Base-by-base conservation (phyloP, 2,113 vertebrate species). In the Perccottus glenii region DNA sequence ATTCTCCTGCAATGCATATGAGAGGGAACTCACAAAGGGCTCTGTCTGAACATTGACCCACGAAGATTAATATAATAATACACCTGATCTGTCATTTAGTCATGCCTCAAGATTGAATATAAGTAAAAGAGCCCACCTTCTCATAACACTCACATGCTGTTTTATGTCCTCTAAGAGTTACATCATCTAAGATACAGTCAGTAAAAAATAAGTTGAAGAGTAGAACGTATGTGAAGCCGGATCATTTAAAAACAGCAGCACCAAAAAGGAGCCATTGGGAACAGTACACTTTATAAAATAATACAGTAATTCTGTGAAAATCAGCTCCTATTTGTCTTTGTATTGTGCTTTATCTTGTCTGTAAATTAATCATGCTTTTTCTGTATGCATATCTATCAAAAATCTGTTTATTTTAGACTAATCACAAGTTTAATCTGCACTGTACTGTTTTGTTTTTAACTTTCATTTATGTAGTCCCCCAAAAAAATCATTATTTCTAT, bases 1-100 rank as follows among this genome's bases (percentile, higher is more conserved):
- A 58, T 67, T 63, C 50, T 52, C 14, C 43, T 43, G 51, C 19
- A 16, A 51, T 43, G 40, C 36, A 55, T 73, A 64, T 63, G 60
- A 78, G 73, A 67, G 9, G 35, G 42, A 69, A 48, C 48, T 70
- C 47, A 43, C 45, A 27, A 11, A 70, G 51, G 0, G 9, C 58
- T 46, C 27, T 12, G n/a, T 60, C 40, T 60, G 7, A 64, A 65
- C 32, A 11, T 64, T 53, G 36, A 47, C 35, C 27, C 47, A 53
- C 64, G 49, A 75, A 59, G 58, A 36, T 56, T 49, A 47, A 71
- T 67, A 52, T 27, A 10, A 66, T 51, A 46, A 60, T 58, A 75
- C 43, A 61, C 43, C 65, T 44, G 60, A 65, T 36, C 50, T 53
- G 59, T 70, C 55, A 27, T 46, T 75, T 45, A 46, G 59, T 69